Base-by-base conservation (phyloP, 2,888 invertebrate genomes). In the Nemoura dubitans region DNA sequence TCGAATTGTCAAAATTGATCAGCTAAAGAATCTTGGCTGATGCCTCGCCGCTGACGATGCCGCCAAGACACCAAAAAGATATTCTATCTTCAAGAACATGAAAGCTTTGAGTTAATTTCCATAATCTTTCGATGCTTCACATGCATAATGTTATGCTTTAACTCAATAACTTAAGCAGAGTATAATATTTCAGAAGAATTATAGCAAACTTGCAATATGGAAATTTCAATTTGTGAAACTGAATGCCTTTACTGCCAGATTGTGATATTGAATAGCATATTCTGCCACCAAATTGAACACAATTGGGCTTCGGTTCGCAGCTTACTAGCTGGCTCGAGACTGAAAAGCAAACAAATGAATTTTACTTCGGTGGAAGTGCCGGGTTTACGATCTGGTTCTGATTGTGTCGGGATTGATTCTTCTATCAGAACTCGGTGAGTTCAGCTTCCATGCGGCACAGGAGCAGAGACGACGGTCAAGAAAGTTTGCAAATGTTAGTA, bases 41-140 rank as follows among this genome's bases (percentile, higher is more conserved):
- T 59, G 59, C 59, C 59, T 3, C 59, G 59, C 59, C 14, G 59
- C 14, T 59, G 59, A 59, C 59, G 59, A 59, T 21, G 59, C 21
- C 59, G 59, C 10, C 59, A 59, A 59, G 59, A 59, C 59, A 59
- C 59, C 59, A 59, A 59, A 59, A 59, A 7, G 59, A 59, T 59
- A 59, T 59, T 59, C 59, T 21, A 59, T 59, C 21, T 59, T 59
- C 59, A 59, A 59, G 59, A 59, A 59, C 59, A 59, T 59, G 59
- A 59, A 59, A 59, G 59, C 59, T 59, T 59, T 10, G 59, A 59
- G 59, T 59, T 59, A 3, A 59, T 59, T 59, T 59, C 59, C 59
- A 59, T 59, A 59, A 59, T 59, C 59, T 59, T 59, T 59, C 59
- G 59, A 59, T 59, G 59, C 59, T 59, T 59, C 59, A 59, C 59